Percentiles rank a stretch among this genome's conserved stretches.
Conservation (phyloP, 2,888 invertebrate genomes). For the Augochlorella aurata region DNA sequence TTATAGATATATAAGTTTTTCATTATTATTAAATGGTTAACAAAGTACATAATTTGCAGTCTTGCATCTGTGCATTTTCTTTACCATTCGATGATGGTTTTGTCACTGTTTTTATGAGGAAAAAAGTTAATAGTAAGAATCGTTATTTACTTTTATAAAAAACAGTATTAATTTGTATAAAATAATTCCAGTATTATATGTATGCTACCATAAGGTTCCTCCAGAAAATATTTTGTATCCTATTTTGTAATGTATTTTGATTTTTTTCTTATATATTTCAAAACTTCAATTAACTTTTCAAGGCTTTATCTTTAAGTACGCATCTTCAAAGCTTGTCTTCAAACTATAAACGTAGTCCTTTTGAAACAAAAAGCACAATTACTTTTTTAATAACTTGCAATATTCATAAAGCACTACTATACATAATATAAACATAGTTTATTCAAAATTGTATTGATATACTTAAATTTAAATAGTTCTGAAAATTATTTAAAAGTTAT, state of each 20-base stretch:
- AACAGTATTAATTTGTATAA: slow-evolving; percentile 43
- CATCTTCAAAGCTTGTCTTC: slow-evolving; percentile 28
- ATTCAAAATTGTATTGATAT: slow-evolving; percentile 42
- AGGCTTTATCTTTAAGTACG: slow-evolving; percentile 30
- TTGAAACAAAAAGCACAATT: slow-evolving; percentile 37
- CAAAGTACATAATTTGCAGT: slow-evolving; percentile 51
- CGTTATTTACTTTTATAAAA: slow-evolving; percentile 40
- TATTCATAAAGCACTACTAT: slow-evolving; percentile 40
- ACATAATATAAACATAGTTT: slow-evolving; percentile 42
- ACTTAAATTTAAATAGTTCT: slow-evolving; percentile 42
- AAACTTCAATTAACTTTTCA: slow-evolving; percentile 32
- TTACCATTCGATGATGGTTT: slow-evolving; percentile 16
- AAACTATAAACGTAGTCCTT: slow-evolving; percentile 27
- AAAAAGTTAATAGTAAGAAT: slow-evolving; percentile 36
- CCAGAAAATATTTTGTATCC: slow-evolving; percentile 44
- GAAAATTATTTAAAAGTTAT: slow-evolving; percentile 39
- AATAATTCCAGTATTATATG: slow-evolving; percentile 40
- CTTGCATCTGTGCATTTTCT: slow-evolving; percentile 44
- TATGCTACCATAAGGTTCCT: slow-evolving; percentile 29
- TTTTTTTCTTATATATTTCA: slow-evolving; percentile 44
- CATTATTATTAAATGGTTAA: slow-evolving; percentile 37
- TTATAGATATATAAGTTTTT: slow-evolving; percentile 41
- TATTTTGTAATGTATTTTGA: slow-evolving; percentile 48
- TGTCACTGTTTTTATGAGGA: slow-evolving; percentile 29
- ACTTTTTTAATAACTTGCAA: slow-evolving; percentile 24